These are phyloP conservation scores for Cacoxenus indagator DNA, from an alignment of 2,888 invertebrate genomes.

Conservation along the genomic window DNA sequence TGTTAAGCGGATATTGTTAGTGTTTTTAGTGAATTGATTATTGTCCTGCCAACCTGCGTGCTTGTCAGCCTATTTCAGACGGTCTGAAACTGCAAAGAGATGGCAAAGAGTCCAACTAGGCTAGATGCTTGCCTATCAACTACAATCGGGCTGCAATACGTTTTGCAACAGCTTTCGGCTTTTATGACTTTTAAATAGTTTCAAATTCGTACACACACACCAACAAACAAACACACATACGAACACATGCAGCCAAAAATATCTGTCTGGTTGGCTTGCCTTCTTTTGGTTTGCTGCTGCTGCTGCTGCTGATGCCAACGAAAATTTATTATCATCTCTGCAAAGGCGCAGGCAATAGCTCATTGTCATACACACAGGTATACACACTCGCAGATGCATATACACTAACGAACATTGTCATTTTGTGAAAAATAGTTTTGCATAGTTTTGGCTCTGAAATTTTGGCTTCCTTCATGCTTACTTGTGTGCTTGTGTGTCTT, in stretches of 20 bases:
- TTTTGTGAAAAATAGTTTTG: conserved; percentile 48
- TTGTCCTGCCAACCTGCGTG: neutral
- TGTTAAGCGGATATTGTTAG: conserved; percentile 44
- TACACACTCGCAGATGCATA: neutral
- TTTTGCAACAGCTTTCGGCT: conserved; percentile 56
- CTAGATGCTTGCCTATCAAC: conserved; percentile 51
- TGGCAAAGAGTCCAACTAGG: neutral
- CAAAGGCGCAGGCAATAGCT: conserved; percentile 7
- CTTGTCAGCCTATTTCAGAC: neutral
- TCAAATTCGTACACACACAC: conserved; percentile 23
- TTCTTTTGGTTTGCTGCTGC: neutral
- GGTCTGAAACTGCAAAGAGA: neutral
- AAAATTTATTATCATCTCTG: neutral
- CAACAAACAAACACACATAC: neutral
- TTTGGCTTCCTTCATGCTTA: neutral
- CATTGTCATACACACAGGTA: conserved; percentile 10
- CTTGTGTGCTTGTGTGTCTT: conserved; percentile 4
- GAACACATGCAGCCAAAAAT: neutral
- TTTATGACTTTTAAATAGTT: conserved; percentile 64
- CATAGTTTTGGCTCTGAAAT: conserved; percentile 47
- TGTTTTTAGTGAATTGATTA: neutral
- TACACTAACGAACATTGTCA: neutral
- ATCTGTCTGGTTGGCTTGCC: too few species aligned
- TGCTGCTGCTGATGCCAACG: neutral
- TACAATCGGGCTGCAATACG: conserved; percentile 55